Base-by-base conservation (phyloP, 2,888 invertebrate genomes). In the Catocala fraxini region DNA sequence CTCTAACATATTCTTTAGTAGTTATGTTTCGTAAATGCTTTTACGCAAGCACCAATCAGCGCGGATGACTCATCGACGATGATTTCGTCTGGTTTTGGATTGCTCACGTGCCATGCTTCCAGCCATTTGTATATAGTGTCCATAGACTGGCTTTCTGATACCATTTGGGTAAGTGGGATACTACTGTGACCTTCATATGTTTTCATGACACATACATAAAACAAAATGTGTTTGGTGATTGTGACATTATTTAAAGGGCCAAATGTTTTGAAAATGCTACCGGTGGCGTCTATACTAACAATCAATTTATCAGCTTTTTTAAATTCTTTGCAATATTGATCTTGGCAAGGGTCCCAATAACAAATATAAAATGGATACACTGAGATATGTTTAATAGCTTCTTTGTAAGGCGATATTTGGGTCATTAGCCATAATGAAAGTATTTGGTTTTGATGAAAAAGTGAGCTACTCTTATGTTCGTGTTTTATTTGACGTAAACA, bases 341-440 rank as follows among this genome's bases (percentile, higher is more conserved):
- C 68, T 66, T 71, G 68, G 11, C 35, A 46, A 49, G 56, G 59
- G n/a, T 58, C 45, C 64, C 71, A 71, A 58, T 68, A 71, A 59
- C 56, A 55, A 34, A 68, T 52, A 56, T 56, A 65, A 61, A 70
- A 65, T n/a, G 68, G 65, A 45, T 63, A 63, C 45, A 70, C 46
- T 10, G 68, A 70, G 12, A 68, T 65, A 41, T 62, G 54, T 43
- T 57, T 68, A 12, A 68, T 68, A 34, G 47, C 57, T 55, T 65
- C 55, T 56, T 64, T 62, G 42, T 65, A 70, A 48, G 71, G 63
- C 39, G 62, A 56, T 51, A 65, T 58, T 57, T 45, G 55, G 12
- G 64, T 64, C 71, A 71, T 68, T 62, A 65, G 51, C 68, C 71
- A 71, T 54, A 71, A 66, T 41, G 65, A 63, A 41, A 68, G 54